phyloP scores from a whole-genome alignment of 2,797 vertebrate species.

The Paedocypris micromegethes region DNA sequence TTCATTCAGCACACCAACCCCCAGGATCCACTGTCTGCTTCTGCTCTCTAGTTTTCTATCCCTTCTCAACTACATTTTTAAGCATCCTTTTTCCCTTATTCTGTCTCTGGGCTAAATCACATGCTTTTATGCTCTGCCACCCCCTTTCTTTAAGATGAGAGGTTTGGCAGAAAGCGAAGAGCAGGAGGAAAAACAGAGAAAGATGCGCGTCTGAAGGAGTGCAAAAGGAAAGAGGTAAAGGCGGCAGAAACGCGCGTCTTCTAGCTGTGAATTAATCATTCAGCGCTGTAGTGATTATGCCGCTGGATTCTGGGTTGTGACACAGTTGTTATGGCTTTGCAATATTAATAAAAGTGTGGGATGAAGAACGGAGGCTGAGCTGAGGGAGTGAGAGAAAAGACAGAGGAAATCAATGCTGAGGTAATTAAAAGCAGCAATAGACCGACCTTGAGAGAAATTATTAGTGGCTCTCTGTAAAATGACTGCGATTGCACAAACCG shows the following conservation, averaged over 20 bases:
- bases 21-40: neutral
- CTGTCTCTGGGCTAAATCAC: constrained; percentile 21
- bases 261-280: constrained; percentile 52
- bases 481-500: constrained; percentile 60
- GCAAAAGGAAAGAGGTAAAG: constrained; percentile 30
- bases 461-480: constrained; percentile 65
- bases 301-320: constrained; percentile 57
- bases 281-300: constrained; percentile 51
- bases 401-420: constrained; percentile 59
- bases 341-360: constrained; percentile 65
- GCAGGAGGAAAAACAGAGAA: constrained; percentile 8
- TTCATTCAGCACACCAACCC: constrained; percentile 29
- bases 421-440: constrained; percentile 62
- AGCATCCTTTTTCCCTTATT: neutral
- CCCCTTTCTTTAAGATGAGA: constrained; percentile 36
- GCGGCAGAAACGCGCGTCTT: constrained; percentile 39
- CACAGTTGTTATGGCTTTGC: constrained; percentile 67
- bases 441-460: constrained; percentile 57
- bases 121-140: constrained; percentile 33
- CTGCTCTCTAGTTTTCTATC: neutral
- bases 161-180: constrained; percentile 45
- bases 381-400: neutral
- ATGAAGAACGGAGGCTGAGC: constrained; percentile 6
- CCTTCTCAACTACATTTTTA: constrained; percentile 10
- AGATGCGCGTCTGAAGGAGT: constrained; percentile 12